phyloP scores from a whole-genome alignment of 2,888 invertebrate genomes.

The Volucella zonaria region DNA sequence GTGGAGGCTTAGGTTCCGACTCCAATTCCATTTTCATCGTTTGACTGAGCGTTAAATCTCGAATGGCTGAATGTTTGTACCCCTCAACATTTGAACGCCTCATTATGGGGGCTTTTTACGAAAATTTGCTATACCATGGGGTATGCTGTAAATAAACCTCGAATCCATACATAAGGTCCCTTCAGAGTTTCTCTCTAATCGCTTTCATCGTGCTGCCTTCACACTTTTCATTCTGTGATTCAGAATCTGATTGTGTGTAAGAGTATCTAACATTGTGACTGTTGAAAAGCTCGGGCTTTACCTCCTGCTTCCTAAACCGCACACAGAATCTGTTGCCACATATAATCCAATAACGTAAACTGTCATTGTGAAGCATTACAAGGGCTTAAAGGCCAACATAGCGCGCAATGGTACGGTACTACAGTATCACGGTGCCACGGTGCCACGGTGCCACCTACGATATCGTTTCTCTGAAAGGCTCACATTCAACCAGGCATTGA shows the following conservation, averaged over 20 bases:
- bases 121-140: slow-evolving; percentile 39
- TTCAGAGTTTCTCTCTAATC: slow-evolving; percentile 42
- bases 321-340: slow-evolving; percentile 67
- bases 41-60: slow-evolving; percentile 8
- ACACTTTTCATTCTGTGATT: not conserved
- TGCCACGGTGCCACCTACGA: slow-evolving; percentile 26
- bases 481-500: slow-evolving; percentile 57
- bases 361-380: slow-evolving; percentile 71
- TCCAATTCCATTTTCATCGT: not conserved
- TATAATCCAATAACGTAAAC: slow-evolving; percentile 72
- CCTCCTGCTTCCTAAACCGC: slow-evolving; percentile 50
- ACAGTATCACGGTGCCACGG: slow-evolving; percentile 18
- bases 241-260: slow-evolving; percentile 19
- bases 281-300: slow-evolving; percentile 33
- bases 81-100: slow-evolving; percentile 21
- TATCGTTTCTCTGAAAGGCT: slow-evolving; percentile 12
- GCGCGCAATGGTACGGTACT: slow-evolving; percentile 4
- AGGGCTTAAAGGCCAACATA: slow-evolving; percentile 58
- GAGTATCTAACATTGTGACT: slow-evolving; percentile 4
- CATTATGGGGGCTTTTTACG: slow-evolving; percentile 47
- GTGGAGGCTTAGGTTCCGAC: not conserved
- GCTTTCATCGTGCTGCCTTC: slow-evolving; percentile 39
- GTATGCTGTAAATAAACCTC: not conserved
- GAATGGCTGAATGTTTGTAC: slow-evolving; percentile 34
- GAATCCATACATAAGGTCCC: slow-evolving; percentile 27